Evolutionary conservation across 2,113 vertebrate genomes (phyloP).

Genomic region (Falco punctatus): DNA sequence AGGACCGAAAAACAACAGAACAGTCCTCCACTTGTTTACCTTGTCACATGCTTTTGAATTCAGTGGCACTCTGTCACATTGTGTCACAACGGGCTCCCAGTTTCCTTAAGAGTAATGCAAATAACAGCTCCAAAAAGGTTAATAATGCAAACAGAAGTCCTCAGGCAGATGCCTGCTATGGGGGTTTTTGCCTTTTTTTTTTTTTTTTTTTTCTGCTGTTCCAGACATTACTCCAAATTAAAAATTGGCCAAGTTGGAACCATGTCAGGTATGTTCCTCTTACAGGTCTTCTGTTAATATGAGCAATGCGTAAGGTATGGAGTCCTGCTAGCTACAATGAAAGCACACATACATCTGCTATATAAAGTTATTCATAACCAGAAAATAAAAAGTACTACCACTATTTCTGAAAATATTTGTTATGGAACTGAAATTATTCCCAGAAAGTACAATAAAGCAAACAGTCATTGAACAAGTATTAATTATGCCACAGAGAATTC

Average conservation of each 20-base stretch:
- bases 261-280: fast-evolving
- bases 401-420: not conserved
- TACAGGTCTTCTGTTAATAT: not conserved
- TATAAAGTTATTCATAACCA: not conserved
- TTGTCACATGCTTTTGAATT: constrained; percentile 14
- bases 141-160: not conserved
- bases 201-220: not conserved
- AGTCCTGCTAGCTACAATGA: not conserved
- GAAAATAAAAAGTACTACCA: not conserved
- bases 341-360: not conserved
- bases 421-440: not conserved
- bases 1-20: constrained; percentile 2
- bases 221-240: not conserved
- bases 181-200: not conserved
- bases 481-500: not conserved
- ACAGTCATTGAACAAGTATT: not conserved
- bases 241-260: not conserved
- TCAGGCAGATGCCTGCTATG: not conserved
- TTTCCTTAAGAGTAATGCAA: not conserved
- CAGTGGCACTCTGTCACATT: not conserved
- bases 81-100: not conserved
- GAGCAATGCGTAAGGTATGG: not conserved
- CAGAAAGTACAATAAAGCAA: not conserved
- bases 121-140: not conserved
- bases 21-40: not conserved